Evolutionary conservation across 2,888 invertebrate genomes (phyloP).

Genomic region (Netelia virgata): DNA sequence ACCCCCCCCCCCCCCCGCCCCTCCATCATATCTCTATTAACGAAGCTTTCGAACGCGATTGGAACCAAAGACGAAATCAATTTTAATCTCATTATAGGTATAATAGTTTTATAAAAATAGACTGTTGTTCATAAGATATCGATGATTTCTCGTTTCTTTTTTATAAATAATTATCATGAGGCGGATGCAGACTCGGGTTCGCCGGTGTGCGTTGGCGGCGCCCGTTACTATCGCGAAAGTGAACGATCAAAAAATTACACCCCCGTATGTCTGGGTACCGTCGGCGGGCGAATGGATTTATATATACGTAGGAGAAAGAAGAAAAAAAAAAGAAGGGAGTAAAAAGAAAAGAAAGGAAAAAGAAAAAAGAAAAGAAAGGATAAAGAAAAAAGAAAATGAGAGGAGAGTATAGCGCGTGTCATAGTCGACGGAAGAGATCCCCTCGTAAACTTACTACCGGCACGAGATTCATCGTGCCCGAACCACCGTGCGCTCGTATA

Average conservation of each 20-base stretch:
- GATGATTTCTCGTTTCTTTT: neutral
- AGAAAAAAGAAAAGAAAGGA: constrained; percentile 15
- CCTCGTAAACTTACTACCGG: constrained; percentile 52
- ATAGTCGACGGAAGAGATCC: constrained; percentile 49
- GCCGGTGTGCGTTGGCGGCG: constrained; percentile 47
- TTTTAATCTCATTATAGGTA: too few species aligned
- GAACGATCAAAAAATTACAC: constrained; percentile 65
- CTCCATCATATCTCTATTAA: constrained; percentile 8
- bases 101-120: too few species aligned
- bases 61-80: too few species aligned
- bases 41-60: too few species aligned
- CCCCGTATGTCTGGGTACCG: constrained; percentile 62
- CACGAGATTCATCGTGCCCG: constrained; percentile 63
- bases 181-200: constrained; percentile 7
- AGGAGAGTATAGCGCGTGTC: constrained; percentile 58
- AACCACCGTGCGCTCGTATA: constrained; percentile 21
- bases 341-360: too few species aligned
- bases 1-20: too few species aligned
- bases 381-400: constrained; percentile 24
- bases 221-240: constrained; percentile 45
- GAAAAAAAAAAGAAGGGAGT: constrained; percentile 17
- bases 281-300: neutral
- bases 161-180: neutral
- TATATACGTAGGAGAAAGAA: constrained; percentile 6
- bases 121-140: neutral